phyloP scores from a whole-genome alignment of 2,113 vertebrate species.

The Otocyon megalotis region DNA sequence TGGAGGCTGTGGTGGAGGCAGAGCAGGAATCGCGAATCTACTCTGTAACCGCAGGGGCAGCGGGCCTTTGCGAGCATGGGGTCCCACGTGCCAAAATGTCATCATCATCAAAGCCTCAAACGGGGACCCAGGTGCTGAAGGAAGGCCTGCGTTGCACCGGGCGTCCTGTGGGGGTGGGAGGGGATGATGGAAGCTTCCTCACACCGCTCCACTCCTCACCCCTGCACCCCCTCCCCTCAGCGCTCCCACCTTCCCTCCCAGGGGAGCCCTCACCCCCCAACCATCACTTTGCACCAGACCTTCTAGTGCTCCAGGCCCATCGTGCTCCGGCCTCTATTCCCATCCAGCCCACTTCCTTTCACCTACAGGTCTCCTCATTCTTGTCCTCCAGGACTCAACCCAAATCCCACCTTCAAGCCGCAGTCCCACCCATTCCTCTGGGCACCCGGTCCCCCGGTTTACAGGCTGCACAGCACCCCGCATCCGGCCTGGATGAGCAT shows the following conservation, averaged over 20 bases:
- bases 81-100: neutral
- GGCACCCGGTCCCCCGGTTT: too few relatives aligned
- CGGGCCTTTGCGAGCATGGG: neutral
- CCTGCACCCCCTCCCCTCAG: neutral
- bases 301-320: neutral
- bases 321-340: too few relatives aligned
- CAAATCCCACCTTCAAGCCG: neutral
- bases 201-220: neutral
- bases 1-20: neutral
- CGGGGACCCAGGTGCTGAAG: neutral
- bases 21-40: neutral
- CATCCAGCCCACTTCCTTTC: neutral
- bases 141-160: rapidly evolving
- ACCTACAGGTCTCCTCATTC: neutral
- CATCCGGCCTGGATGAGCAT: neutral
- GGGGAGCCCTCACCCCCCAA: rapidly evolving
- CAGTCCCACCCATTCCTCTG: neutral
- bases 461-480: rapidly evolving
- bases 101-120: neutral
- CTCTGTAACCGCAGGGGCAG: neutral
- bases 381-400: neutral
- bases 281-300: neutral
- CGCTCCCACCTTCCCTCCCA: neutral
- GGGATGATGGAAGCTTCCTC: neutral
- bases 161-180: neutral